Conservation (phyloP, 2,888 invertebrate genomes). For the Lepidonotus clava region DNA sequence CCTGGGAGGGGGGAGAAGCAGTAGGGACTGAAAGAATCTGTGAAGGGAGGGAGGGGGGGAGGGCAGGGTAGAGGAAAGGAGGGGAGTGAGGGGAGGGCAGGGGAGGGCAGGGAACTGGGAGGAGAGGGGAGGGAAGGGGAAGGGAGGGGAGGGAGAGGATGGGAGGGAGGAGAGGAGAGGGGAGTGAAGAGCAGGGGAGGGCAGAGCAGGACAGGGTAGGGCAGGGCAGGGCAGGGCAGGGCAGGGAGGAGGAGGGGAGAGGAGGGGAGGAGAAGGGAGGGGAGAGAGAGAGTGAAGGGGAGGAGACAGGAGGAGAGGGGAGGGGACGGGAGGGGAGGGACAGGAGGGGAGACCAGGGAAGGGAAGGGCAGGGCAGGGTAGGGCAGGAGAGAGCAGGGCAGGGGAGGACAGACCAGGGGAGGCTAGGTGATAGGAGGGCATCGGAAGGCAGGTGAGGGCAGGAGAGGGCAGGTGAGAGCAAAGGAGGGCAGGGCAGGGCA, state of each 20-base stretch:
- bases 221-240: neutral
- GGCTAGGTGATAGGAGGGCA: neutral
- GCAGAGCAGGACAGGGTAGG: too few species aligned
- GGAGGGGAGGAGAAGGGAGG: neutral
- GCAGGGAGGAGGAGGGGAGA: neutral
- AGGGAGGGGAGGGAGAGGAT: too few species aligned
- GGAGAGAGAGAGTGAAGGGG: neutral
- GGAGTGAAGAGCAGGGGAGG: too few species aligned
- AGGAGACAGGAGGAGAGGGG: neutral
- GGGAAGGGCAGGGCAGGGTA: slow-evolving; percentile 24
- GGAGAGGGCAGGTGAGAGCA: neutral
- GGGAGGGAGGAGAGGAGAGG: too few species aligned
- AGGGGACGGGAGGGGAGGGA: neutral
- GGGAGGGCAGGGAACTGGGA: too few species aligned
- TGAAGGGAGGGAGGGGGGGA: too few species aligned
- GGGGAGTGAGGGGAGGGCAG: too few species aligned
- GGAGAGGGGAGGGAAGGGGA: too few species aligned
- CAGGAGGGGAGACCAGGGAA: neutral
- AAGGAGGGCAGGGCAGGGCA: slow-evolving; percentile 54
- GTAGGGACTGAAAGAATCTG: too few species aligned
- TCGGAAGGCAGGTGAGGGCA: neutral
- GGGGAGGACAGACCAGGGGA: neutral
- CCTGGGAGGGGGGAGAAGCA: too few species aligned
- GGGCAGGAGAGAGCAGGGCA: neutral
- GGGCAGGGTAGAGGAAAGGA: too few species aligned